Base-by-base conservation (phyloP, 2,888 invertebrate genomes). In the Clusia tigrina region DNA sequence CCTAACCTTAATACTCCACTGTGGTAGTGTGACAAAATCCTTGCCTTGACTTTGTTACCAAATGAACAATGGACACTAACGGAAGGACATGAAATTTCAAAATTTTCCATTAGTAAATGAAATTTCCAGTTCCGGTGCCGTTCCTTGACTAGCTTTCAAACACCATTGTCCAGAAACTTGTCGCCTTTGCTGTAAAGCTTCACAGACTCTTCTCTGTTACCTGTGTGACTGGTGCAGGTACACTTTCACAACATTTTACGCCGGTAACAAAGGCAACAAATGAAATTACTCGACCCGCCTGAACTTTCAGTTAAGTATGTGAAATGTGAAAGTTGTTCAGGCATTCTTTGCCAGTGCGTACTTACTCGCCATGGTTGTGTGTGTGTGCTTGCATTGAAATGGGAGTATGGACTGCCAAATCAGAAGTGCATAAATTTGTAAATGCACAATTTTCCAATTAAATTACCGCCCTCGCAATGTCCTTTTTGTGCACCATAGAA, bases 391-490 rank as follows among this genome's bases (percentile, higher is more conserved):
- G 52, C 15, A 18, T 52, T 18, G 1, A n/a, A 15, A 25, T n/a
- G n/a, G n/a, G n/a, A n/a, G n/a, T n/a, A n/a, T n/a, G n/a, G 32
- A 17, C 12, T 17, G 24, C 37, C 25, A 17, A 17, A 20, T 15
- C 54, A 32, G 12, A 32, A 32, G 32, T 32, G 6, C 32, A 32
- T 3, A 37, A 73, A 69, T 67, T 69, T 58, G 66, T 61, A 71
- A 75, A 70, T 76, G 71, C 69, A 69, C 69, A 73, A 75, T 69
- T 74, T 76, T 75, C 72, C 77, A 77, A 76, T 75, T 76, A 75
- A 73, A 75, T 76, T 75, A 74, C 69, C 54, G 38, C 20, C 20
- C 55, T 38, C 32, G 2, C 23, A 32, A 32, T 12, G 12, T 9
- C 32, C 32, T 32, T 32, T 32, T 12, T 9, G n/a, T n/a, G n/a